phyloP scores from a whole-genome alignment of 1,140 invertebrate genomes.

The Meloidogyne hapla region DNA sequence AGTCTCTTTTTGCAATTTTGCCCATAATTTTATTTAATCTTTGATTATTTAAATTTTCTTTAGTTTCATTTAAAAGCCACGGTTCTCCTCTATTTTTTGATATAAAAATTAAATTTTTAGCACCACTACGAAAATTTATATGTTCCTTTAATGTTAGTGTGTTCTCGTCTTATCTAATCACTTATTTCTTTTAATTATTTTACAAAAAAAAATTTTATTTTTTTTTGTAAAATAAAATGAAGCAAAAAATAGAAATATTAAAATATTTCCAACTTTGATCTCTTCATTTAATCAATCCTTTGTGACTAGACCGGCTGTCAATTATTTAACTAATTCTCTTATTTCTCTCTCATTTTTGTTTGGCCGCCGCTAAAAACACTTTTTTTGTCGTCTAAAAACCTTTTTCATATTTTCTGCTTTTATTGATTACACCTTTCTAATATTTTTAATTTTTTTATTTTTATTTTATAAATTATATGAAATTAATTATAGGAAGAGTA shows the following conservation, averaged over 20 bases:
- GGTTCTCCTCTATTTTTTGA: not conserved
- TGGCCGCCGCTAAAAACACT: not conserved
- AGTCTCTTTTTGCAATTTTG: too few relatives aligned
- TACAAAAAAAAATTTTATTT: not conserved
- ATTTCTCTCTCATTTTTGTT: too few relatives aligned
- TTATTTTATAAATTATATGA: not conserved
- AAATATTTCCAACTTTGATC: constrained; percentile 1
- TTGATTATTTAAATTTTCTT: too few relatives aligned
- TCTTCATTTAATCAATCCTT: not conserved
- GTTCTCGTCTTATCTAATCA: not conserved
- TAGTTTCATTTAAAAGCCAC: too few relatives aligned
- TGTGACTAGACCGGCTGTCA: constrained; percentile 1
- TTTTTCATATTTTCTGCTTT: not conserved
- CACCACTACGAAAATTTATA: too few relatives aligned
- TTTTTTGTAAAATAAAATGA: not conserved
- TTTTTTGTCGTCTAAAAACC: constrained; percentile 3
- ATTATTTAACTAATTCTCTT: not conserved
- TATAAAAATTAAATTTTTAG: not conserved
- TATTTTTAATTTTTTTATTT: not conserved
- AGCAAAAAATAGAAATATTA: too few relatives aligned
- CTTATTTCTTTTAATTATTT: not conserved
- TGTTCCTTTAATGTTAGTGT: not conserved
- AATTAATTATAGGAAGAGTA: too few relatives aligned
- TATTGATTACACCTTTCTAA: not conserved
- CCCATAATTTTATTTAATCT: too few relatives aligned